Base-by-base conservation (phyloP, 1,140 invertebrate species). In the Hyles euphorbiae region DNA sequence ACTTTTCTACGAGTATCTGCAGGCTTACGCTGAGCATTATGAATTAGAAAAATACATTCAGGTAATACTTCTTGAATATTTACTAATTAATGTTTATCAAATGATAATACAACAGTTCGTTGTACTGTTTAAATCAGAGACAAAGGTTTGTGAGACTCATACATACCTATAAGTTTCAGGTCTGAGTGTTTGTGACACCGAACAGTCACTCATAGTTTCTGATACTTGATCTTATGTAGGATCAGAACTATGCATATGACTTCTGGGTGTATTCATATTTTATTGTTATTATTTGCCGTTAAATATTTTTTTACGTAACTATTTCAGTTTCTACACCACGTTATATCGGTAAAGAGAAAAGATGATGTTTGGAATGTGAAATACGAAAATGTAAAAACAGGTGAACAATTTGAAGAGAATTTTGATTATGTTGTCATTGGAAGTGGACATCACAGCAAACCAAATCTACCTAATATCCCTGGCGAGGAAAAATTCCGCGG, bases 401-500 rank as follows among this genome's bases (percentile, higher is more conserved):
- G 71, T 5, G 72, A 81, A 11, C 71, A 72, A 43, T 78, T 69
- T 57, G 78, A 78, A 51, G 73, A 86, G 36, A 73, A 82, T 7
- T 88, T 64, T 54, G 83, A 88, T 53, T 87, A 67, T 49, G 64
- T 88, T 2, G 66, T 87, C 32, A 60, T 87, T 33, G 81, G 72
- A 1, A 83, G 74, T 5, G 85, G 85, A 12, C 85, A 87, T 58
- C 76, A 74, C 46, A 86, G 76, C 59, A 80, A 78, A 61, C 81
- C 85, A 3, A 76, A 78, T 33, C 58, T 68, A 60, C 85, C 85
- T 8, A 61, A 70, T 48, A 70, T 80, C 54, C 69, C 68, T 2
- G 74, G 76, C n/a, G 76, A 83, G 68, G 53, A 81, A 7, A n/a
- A 65, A 32, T 88, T 88, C 62, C 73, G 72, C 74, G 85, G 85